Base-by-base conservation (phyloP, 2,888 invertebrate genomes). In the Aquatica leii region DNA sequence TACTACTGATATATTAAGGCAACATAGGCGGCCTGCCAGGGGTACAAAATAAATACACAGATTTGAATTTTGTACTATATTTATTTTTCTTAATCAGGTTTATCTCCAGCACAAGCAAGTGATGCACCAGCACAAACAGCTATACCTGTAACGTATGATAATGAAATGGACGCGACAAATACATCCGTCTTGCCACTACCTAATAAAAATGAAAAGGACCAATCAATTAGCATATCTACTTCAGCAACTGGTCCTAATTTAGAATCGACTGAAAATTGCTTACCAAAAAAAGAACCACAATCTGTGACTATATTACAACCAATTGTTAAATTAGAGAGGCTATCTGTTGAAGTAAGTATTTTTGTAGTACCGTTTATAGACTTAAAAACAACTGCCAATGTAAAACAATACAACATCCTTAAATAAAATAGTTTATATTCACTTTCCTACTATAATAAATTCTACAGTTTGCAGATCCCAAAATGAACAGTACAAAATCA, bases 71-170 rank as follows among this genome's bases (percentile, higher is more conserved):
- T 12, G 46, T 43, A 12, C 11, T 20, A 20, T 11, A 49, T 12
- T 50, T 50, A 5, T 12, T 31, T 50, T 11, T 20, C 9, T 46
- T 46, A 11, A 18, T 11, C 82, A 70, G 86, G 86, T 9, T 85
- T 86, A 67, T 87, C 88, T 41, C 87, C 88, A 62, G 87, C 87
- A 17, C 87, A 87, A 80, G 87, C 87, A 15, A 86, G 86, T 71
- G 86, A 86, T 59, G 87, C 87, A 35, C 87, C 87, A 17, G 84
- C 85, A 41, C 85, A 85, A 9, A 75, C 85, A 56, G 82, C 84
- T 35, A 76, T 85, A 59, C 83, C 65, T 52, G 59, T 59, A 17
- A 35, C 61, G 12, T 59, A 37, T 54, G 15, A 5, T 34, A 34
- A 24, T 35, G 61, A 56, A 56, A 61, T 24, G 20, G 50, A 54